These are phyloP conservation scores for Pollimyrus isidori DNA, from an alignment of 2,113 vertebrate species.

Conservation along the genomic window DNA sequence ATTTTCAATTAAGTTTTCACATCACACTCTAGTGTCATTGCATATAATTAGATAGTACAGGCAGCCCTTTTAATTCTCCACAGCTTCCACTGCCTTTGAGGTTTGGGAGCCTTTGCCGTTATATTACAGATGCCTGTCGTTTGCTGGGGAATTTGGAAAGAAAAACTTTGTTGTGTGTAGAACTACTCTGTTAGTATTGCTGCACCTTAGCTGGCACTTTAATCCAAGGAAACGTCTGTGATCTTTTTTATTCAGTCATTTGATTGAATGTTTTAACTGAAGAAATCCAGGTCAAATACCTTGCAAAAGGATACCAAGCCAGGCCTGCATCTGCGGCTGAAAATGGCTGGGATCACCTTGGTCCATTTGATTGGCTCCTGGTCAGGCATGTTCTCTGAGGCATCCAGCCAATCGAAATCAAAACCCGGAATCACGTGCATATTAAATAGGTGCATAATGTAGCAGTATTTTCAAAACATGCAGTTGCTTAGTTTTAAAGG, in stretches of 20 bases:
- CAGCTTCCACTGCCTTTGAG: not conserved
- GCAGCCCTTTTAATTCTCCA: constrained; percentile 20
- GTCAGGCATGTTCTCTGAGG: not conserved
- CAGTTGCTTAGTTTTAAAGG: not conserved
- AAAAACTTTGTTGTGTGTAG: not conserved
- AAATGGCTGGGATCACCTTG: not conserved
- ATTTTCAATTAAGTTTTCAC: constrained; percentile 58
- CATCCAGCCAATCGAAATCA: not conserved
- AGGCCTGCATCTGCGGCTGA: not conserved
- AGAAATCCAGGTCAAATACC: not conserved
- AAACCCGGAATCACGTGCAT: not conserved
- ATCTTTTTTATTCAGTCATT: not conserved
- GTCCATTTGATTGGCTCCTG: not conserved
- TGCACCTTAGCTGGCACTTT: not conserved
- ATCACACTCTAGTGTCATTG: constrained; percentile 43
- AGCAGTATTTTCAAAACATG: not conserved
- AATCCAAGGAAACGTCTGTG: no score
- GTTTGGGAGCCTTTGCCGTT: not conserved
- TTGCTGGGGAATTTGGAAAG: not conserved
- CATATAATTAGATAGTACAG: constrained; percentile 40
- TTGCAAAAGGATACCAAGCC: not conserved
- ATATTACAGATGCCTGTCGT: not conserved
- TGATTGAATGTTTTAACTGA: not conserved
- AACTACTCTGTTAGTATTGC: not conserved
- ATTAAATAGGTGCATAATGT: not conserved